phyloP scores from a whole-genome alignment of 2,113 vertebrate genomes.

The Marcusenius ussheri region DNA sequence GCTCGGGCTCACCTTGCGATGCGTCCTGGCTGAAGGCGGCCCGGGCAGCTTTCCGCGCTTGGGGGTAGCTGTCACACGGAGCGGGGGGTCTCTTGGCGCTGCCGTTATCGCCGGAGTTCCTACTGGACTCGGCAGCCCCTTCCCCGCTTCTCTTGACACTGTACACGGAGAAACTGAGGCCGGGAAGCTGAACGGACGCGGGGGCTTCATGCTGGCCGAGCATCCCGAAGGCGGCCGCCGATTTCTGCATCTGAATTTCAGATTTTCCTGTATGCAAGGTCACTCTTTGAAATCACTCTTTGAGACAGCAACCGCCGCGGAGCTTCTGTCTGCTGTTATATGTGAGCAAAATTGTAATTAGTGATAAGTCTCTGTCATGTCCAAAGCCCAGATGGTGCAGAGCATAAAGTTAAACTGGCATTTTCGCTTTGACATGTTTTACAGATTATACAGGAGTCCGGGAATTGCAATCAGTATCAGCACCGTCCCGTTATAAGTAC shows the following conservation, averaged over 20 bases:
- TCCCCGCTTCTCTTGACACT: slow-evolving; percentile 55
- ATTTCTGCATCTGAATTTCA: slow-evolving; percentile 54
- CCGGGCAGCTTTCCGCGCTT: slow-evolving; percentile 29
- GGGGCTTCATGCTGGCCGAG: slow-evolving; percentile 62
- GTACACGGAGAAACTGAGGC: slow-evolving; percentile 56
- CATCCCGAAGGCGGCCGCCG: slow-evolving; percentile 60
- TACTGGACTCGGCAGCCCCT: slow-evolving; percentile 51
- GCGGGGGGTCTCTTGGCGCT: slow-evolving; percentile 49
- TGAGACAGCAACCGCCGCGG: background rate
- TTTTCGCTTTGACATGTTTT: background rate
- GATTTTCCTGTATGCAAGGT: slow-evolving; percentile 51
- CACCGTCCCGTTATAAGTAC: background rate
- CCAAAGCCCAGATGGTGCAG: background rate
- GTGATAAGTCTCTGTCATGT: background rate
- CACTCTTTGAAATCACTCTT: slow-evolving; percentile 28
- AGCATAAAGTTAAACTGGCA: background rate
- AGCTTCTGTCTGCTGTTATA: slow-evolving; percentile 42
- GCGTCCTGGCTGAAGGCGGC: slow-evolving; percentile 40
- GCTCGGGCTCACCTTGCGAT: slow-evolving; percentile 38
- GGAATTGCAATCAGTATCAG: background rate
- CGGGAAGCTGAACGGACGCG: slow-evolving; percentile 52
- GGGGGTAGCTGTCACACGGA: slow-evolving; percentile 50
- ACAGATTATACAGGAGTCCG: background rate
- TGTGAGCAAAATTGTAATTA: background rate
- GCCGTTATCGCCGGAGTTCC: slow-evolving; percentile 51